phyloP scores from a whole-genome alignment of 2,888 invertebrate genomes.

The Spodoptera littoralis region DNA sequence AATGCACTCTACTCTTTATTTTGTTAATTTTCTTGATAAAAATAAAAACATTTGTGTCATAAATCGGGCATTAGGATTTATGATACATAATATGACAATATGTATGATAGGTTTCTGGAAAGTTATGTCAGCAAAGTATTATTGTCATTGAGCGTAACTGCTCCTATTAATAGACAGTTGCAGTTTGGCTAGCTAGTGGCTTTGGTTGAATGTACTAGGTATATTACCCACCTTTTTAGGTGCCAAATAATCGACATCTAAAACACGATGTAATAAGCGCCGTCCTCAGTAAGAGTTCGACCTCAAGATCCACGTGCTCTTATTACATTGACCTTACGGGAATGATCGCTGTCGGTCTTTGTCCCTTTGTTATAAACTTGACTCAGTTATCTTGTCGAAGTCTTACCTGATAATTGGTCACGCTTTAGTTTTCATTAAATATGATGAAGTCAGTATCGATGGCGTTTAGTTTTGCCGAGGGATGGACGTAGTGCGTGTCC shows the following conservation, averaged over 20 bases:
- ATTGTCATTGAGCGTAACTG: constrained; percentile 45
- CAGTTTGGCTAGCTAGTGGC: constrained; percentile 47
- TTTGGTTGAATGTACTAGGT: constrained; percentile 54
- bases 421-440: constrained; percentile 47
- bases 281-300: constrained; percentile 39
- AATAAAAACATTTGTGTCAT: constrained; percentile 12
- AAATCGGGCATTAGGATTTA: constrained; percentile 20
- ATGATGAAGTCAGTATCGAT: constrained; percentile 23
- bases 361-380: constrained; percentile 61
- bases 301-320: constrained; percentile 64
- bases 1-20: constrained; percentile 13
- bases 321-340: constrained; percentile 70
- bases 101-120: constrained; percentile 19
- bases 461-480: constrained; percentile 32
- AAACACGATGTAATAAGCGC: constrained; percentile 62
- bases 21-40: constrained; percentile 15
- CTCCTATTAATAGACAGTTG: constrained; percentile 49
- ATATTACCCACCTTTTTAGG: constrained; percentile 50
- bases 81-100: too few relatives aligned
- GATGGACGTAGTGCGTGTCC: constrained; percentile 35
- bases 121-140: constrained; percentile 46
- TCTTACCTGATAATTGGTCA: constrained; percentile 51
- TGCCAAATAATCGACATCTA: constrained; percentile 61
- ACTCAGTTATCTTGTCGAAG: constrained; percentile 52
- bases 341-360: constrained; percentile 62